Base-by-base conservation (phyloP, 1,140 invertebrate genomes). In the Eupeodes corollae region DNA sequence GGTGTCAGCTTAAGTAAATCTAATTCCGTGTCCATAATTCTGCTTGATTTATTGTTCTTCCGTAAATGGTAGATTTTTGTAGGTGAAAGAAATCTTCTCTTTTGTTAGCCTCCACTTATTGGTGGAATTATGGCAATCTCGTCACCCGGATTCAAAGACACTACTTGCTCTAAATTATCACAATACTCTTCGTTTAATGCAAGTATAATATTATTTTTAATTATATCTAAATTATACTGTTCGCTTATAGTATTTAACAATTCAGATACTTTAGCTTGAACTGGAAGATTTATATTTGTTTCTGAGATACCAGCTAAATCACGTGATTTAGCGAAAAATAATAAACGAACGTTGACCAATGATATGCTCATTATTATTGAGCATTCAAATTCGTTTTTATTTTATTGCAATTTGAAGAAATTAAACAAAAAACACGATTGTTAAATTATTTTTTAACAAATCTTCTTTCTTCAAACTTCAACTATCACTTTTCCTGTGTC, bases 251-350 rank as follows among this genome's bases (percentile, higher is more conserved):
- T 56, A 8, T 78, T 63, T 15, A 81, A 56, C 5, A 91, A 70
- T 47, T 79, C 59, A 10, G 58, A 42, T 49, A 74, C 77, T 18
- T 72, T 68, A 43, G 79, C 64, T 52, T 63, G 63, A 16, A 64
- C 53, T 2, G 73, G 60, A 14, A 88, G 49, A 21, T 49, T 45
- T 51, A 84, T 61, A 14, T 54, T 63, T 18, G 71, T 66, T 55
- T 82, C 73, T 38, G 69, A 70, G 31, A 71, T 63, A 46, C 84
- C 83, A 48, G 78, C 73, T 48, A 91, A 63, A 68, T 94, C 90
- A 61, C 83, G 81, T 45, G 88, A 84, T 75, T 85, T 84, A 12
- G 88, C 89, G 70, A 92, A 92, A 71, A 94, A 91, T 52, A 91
- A 67, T 39, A 93, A 55, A 66, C 78, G 82, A 39, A 88, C 75